Conservation (phyloP, 2,797 vertebrate genomes). For the Pagetopsis macropterus region DNA sequence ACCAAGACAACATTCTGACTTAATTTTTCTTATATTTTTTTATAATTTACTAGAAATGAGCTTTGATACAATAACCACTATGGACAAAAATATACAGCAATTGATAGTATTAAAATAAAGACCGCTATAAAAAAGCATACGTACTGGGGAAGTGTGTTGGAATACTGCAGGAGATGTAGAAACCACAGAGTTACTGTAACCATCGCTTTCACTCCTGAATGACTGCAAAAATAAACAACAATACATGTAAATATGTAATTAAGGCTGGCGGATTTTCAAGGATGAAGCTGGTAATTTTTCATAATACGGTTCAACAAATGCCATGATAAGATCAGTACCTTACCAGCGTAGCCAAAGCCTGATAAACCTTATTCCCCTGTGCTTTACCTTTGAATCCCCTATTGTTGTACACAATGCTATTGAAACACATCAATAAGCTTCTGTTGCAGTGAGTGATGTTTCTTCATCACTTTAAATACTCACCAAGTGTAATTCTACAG, state of each 20-base stretch:
- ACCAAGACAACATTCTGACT: not conserved
- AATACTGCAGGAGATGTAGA: slow-evolving; percentile 76
- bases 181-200: slow-evolving; percentile 85
- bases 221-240: slow-evolving; percentile 64
- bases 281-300: not conserved
- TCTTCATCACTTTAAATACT: slow-evolving; percentile 16
- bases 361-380: not conserved
- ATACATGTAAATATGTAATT: not conserved
- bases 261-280: not conserved
- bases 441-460: slow-evolving; percentile 6
- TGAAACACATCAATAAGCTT: slow-evolving; percentile 24
- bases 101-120: not conserved
- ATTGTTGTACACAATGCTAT: slow-evolving; percentile 20
- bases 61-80: not conserved
- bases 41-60: not conserved
- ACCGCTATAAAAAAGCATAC: not conserved
- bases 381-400: not conserved
- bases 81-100: not conserved
- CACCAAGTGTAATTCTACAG: slow-evolving; percentile 7
- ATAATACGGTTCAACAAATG: not conserved
- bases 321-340: slow-evolving; percentile 1
- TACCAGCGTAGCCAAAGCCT: not conserved
- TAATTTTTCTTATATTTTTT: too few species aligned
- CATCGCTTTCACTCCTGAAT: slow-evolving; percentile 86
- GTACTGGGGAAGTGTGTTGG: slow-evolving; percentile 78